A percentile compares a stretch with the other conserved stretches of the same genome.
Conservation (phyloP, 2,888 invertebrate genomes). For the Mesorhabditis spiculigera region DNA sequence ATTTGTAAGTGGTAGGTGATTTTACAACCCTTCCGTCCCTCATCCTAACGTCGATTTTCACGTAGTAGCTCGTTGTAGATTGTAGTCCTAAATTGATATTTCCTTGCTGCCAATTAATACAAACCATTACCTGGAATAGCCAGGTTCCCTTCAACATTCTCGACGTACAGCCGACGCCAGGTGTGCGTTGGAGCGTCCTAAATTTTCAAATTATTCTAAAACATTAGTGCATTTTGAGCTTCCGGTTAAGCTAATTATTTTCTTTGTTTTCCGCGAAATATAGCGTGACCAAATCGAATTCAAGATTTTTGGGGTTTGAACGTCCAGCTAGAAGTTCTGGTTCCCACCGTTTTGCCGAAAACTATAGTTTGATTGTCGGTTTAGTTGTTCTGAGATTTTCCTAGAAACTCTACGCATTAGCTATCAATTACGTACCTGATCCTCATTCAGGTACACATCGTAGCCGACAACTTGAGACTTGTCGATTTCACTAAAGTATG, state of each 20-base stretch:
- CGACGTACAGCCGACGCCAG: neutral
- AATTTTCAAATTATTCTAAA: neutral
- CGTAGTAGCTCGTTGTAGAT: constrained; percentile 52
- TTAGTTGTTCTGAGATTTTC: neutral
- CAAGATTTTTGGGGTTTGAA: too few species aligned
- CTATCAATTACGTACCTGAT: constrained; percentile 28
- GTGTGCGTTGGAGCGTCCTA: neutral
- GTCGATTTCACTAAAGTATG: neutral
- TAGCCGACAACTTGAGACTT: constrained; percentile 40
- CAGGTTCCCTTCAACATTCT: neutral
- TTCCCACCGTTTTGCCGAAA: too few species aligned
- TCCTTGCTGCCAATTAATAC: neutral
- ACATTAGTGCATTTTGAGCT: neutral
- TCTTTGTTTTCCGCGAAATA: neutral
- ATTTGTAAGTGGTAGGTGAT: constrained; percentile 50
- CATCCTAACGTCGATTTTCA: constrained; percentile 45
- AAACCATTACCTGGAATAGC: neutral
- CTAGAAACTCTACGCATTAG: neutral
- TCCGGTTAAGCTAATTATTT: too few species aligned
- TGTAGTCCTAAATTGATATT: constrained; percentile 30
- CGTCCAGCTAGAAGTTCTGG: too few species aligned
- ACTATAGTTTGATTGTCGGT: too few species aligned
- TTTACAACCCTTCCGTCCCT: constrained; percentile 44
- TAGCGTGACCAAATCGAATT: neutral
- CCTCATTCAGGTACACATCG: constrained; percentile 51